Percentiles rank a stretch among this genome's conserved stretches.
Conservation (phyloP, 2,888 invertebrate genomes). For the Drosophila ustulata region DNA sequence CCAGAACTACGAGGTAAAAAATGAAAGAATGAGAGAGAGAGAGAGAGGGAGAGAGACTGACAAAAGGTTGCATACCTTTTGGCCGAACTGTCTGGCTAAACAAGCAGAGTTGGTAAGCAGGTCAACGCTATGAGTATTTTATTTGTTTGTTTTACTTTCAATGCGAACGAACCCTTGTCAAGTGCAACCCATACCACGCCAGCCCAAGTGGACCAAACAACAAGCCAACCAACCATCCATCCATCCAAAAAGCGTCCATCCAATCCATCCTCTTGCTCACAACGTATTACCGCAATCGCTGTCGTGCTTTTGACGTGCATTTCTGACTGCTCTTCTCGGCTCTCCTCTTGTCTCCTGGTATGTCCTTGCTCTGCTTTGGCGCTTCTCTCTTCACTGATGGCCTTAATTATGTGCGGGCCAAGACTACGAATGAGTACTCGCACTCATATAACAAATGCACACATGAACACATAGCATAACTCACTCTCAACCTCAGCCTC, state of each 20-base stretch:
- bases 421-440: constrained; percentile 40
- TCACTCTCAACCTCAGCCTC: constrained; percentile 13
- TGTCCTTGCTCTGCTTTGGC: constrained; percentile 76
- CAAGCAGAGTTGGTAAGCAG: constrained; percentile 22
- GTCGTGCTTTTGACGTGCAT: constrained; percentile 38
- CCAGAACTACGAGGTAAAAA: constrained; percentile 37
- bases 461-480: constrained; percentile 38
- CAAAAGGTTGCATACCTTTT: constrained; percentile 67
- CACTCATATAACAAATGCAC: constrained; percentile 54
- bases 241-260: constrained; percentile 6
- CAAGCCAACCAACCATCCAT: not conserved
- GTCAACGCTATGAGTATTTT: constrained; percentile 39
- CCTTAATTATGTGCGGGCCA: constrained; percentile 77
- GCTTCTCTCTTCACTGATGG: constrained; percentile 61
- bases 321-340: constrained; percentile 25
- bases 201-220: not conserved
- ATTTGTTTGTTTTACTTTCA: constrained; percentile 75
- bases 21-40: not conserved
- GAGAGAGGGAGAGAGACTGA: constrained; percentile 7
- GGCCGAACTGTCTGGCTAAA: constrained; percentile 28
- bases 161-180: constrained; percentile 74
- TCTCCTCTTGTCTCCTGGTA: constrained; percentile 27
- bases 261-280: constrained; percentile 23
- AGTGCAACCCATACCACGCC: constrained; percentile 35
- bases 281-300: constrained; percentile 47